These are phyloP conservation scores for Amblyjoppa proteus DNA, from an alignment of 2,888 invertebrate species.

Conservation along the genomic window DNA sequence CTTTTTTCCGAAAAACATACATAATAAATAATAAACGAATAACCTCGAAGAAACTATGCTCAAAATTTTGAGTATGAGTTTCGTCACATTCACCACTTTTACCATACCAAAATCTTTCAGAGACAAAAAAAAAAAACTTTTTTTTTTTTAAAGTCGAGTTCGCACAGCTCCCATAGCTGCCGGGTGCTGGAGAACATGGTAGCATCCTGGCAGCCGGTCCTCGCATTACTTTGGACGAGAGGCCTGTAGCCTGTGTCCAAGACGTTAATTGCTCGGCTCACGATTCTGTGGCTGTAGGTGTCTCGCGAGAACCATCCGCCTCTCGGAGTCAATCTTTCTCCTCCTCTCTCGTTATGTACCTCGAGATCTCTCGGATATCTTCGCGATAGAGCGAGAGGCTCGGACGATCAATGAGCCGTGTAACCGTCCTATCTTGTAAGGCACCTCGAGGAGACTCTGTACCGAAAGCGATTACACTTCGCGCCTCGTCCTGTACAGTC, in stretches of 20 bases:
- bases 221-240: slow-evolving; percentile 39
- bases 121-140: too few species aligned
- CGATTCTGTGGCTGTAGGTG: slow-evolving; percentile 39
- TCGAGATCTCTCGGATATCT: not conserved
- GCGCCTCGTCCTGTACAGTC: not conserved
- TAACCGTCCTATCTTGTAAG: slow-evolving; percentile 14
- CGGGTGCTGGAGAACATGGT: slow-evolving; percentile 4
- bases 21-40: too few species aligned
- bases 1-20: not conserved
- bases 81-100: too few species aligned
- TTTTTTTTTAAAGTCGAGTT: too few species aligned
- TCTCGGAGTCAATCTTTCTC: not conserved
- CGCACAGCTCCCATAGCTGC: too few species aligned
- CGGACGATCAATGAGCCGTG: slow-evolving; percentile 1
- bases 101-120: too few species aligned
- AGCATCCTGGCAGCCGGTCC: slow-evolving; percentile 13
- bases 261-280: slow-evolving; percentile 70
- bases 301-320: slow-evolving; percentile 18
- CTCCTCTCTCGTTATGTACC: not conserved
- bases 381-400: not conserved
- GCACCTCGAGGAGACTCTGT: slow-evolving; percentile 12
- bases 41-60: not conserved
- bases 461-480: slow-evolving; percentile 32
- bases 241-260: slow-evolving; percentile 2
- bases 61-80: not conserved